Conservation (phyloP, 2,113 vertebrate genomes). For the Pelusios castaneus region DNA sequence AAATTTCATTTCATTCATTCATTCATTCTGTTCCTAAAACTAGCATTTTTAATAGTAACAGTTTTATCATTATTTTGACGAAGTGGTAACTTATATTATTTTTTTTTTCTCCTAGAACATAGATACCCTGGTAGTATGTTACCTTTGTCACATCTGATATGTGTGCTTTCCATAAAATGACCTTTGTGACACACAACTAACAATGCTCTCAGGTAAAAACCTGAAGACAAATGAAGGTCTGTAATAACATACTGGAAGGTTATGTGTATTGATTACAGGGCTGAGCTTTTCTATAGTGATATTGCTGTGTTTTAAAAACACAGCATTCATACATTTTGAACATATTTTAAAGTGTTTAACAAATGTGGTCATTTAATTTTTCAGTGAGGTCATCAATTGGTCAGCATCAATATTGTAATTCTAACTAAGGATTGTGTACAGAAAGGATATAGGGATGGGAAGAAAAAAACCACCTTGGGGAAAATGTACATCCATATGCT, state of each 20-base stretch:
- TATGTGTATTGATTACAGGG: slow-evolving; percentile 60
- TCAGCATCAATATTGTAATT: slow-evolving; percentile 47
- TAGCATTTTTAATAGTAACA: slow-evolving; percentile 13
- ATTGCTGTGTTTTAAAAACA: slow-evolving; percentile 47
- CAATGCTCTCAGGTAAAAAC: slow-evolving; percentile 51
- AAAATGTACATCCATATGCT: slow-evolving; percentile 42
- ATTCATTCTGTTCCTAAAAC: neutral
- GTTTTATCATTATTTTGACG: slow-evolving; percentile 11
- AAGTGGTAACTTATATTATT: neutral
- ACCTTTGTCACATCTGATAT: slow-evolving; percentile 35
- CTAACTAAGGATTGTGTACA: slow-evolving; percentile 32
- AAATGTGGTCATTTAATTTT: slow-evolving; percentile 64
- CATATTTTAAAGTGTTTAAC: slow-evolving; percentile 62
- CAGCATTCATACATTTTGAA: neutral
- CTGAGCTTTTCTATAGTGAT: slow-evolving; percentile 26
- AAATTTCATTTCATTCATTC: neutral
- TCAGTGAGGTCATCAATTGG: slow-evolving; percentile 40
- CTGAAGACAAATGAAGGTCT: slow-evolving; percentile 58
- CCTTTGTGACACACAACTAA: slow-evolving; percentile 37
- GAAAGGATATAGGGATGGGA: slow-evolving; percentile 44
- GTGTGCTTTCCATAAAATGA: slow-evolving; percentile 48
- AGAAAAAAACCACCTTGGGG: neutral
- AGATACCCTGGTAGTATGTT: neutral
- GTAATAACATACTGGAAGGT: slow-evolving; percentile 42
- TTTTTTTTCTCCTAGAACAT: slow-evolving; percentile 35